Evolutionary conservation across 2,888 invertebrate genomes (phyloP).

Genomic region (Onchidella celtica): DNA sequence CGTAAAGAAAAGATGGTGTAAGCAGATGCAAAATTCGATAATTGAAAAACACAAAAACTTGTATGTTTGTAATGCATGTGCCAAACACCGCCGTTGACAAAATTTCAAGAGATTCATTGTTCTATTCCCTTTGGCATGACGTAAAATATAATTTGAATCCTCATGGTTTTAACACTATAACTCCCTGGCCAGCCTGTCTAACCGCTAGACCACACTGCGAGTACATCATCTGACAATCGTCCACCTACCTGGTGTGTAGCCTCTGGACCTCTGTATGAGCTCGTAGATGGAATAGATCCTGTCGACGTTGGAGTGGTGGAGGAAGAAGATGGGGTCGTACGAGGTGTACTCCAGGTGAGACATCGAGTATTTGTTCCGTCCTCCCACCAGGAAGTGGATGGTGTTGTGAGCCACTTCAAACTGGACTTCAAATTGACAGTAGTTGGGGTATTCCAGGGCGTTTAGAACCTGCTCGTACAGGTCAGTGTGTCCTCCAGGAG

Average conservation of each 20-base stretch:
- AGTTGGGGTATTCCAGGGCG: slow-evolving; percentile 57
- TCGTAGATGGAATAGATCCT: slow-evolving; percentile 51
- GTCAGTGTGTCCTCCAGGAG: slow-evolving; percentile 14
- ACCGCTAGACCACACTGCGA: no score
- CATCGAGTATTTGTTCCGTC: slow-evolving; percentile 53
- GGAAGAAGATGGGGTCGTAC: no score
- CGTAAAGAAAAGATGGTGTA: no score
- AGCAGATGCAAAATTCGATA: no score
- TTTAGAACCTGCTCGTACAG: slow-evolving; percentile 53
- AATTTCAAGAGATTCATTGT: no score
- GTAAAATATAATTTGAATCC: no score
- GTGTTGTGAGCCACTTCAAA: slow-evolving; percentile 57
- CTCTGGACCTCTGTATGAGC: slow-evolving; percentile 23
- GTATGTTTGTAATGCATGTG: no score
- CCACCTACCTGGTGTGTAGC: slow-evolving; percentile 14
- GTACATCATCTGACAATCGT: neutral
- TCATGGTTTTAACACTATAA: no score
- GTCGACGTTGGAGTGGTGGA: slow-evolving; percentile 59
- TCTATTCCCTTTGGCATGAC: no score
- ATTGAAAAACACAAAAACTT: no score
- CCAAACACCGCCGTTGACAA: no score
- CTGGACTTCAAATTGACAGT: slow-evolving; percentile 59
- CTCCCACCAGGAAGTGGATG: slow-evolving; percentile 59
- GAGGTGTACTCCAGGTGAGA: slow-evolving; percentile 58
- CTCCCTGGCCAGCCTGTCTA: no score